Base-by-base conservation (phyloP, 2,797 vertebrate genomes). In the Chaenodraco wilsoni region DNA sequence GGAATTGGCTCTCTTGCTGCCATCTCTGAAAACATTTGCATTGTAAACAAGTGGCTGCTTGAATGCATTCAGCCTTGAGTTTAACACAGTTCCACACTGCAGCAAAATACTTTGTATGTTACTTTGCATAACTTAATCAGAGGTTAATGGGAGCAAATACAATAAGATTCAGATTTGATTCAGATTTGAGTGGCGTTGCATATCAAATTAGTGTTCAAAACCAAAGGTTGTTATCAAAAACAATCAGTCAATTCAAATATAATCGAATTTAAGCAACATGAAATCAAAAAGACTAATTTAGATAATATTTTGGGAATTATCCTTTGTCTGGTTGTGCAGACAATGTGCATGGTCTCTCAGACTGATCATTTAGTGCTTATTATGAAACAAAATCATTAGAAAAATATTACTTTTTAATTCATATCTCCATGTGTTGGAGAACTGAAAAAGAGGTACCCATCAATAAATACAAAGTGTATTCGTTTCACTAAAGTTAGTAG, bases 11-110 rank as follows among this genome's bases (percentile, higher is more conserved):
- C 13, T 48, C 50, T 62, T 60, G 27, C 46, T 72, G 49, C 45
- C 41, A 66, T 17, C 58, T 51, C 58, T 65, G 14, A n/a, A 76
- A 67, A 66, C 50, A 55, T 84, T 56, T 63, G 23, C 21, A 52
- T 31, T 37, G 62, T 69, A 72, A 82, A 79, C 14, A 60, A 63
- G 46, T 40, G 51, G 50, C 63, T 74, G 55, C 54, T 64, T 54
- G 54, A 68, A 6, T 55, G 10, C 33, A 3, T 60, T 72, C 40
- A 40, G 27, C 62, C 51, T 66, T 16, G 5, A 64, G 43, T 64
- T 69, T 59, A 31, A 58, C 3, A 4, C 6, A 59, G 15, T 49
- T 69, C 41, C 14, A 51, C 50, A 57, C 31, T 1, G 2, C 21
- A 49, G 56, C 9, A 52, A 48, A 49, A 69, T 2, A 51, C 4